Evolutionary conservation across 1,140 invertebrate genomes (phyloP).

Genomic region (Bradynema listronoti): DNA sequence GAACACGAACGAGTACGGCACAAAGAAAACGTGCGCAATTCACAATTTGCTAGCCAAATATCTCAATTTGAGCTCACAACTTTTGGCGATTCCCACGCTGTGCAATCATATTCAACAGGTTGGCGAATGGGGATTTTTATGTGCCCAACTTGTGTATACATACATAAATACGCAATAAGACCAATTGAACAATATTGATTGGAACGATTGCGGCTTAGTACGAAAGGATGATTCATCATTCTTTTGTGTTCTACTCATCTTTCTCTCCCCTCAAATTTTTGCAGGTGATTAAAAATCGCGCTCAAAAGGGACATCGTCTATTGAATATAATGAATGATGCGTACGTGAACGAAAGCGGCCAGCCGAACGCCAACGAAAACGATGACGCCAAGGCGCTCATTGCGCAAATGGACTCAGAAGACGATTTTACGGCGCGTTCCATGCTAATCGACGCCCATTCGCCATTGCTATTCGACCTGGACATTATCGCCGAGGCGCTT

Average conservation of each 20-base stretch:
- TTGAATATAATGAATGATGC: constrained; percentile 28
- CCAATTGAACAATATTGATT: no score
- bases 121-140: no score
- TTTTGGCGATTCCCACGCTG: constrained; percentile 49
- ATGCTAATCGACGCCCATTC: constrained; percentile 30
- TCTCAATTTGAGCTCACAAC: constrained; percentile 50
- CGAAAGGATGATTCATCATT: no score
- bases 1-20: constrained; percentile 8
- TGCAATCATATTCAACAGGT: constrained; percentile 48
- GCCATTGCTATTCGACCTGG: constrained; percentile 28
- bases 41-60: constrained; percentile 56
- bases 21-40: constrained; percentile 27
- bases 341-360: not conserved
- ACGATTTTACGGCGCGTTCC: constrained; percentile 29
- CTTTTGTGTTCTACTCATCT: no score
- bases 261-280: no score
- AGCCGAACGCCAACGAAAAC: not conserved
- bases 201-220: no score
- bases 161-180: no score
- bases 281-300: constrained; percentile 38
- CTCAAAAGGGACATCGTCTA: constrained; percentile 26
- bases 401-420: constrained; percentile 46
- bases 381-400: constrained; percentile 32
- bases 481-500: constrained; percentile 34
- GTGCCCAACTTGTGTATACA: no score